Evolutionary conservation across 2,113 vertebrate genomes (phyloP), one percentile per base, ranked within the genome.

Genomic region (Trogon surrucura): DNA sequence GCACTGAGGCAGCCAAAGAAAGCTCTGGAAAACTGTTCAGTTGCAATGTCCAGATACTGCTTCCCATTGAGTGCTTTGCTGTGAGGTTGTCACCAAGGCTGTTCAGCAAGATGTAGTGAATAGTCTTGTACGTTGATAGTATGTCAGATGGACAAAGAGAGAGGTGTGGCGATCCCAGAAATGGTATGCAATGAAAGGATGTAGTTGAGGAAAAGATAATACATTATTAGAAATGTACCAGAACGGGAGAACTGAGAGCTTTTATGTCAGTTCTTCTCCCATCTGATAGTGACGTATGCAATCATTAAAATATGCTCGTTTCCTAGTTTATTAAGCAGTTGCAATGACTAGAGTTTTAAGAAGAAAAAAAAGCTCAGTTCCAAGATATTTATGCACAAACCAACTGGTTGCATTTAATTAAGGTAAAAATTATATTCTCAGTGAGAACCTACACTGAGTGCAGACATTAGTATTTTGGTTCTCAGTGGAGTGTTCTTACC

Each of bases 141-240:
- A 2, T 58, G 30, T 45, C 51, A 45, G 10, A 15, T 45, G 8
- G 29, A 38, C 20, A 48, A n/a, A 65, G 50, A 21, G 5, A 54
- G 29, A 69, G 17, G 32, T 1, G 1, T 30, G 13, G 23, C 57
- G 50, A 54, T 77, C 66, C 27, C 30, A 27, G 45, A 73, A 58
- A 36, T 2, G 2, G 20, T 2, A 30, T 65, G 23, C n/a, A 65
- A 4, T 20, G 32, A 80, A 83, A 51, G 1, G 1, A 7, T 2
- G 5, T 18, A 66, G 34, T 16, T 47, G 13, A 54, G 17, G 16
- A 50, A 86, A 84, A 78, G 4, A 0, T 20, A 32, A 16, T 16
- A 7, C 5, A 2, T 32, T 23, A 26, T 34, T 71, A 57, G 21
- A 94, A 88, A 80, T 54, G 11, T 56, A 29, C 23, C 18, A 32